Percentiles rank a stretch among this genome's conserved stretches.
Evolutionary conservation across 2,797 vertebrate genomes (phyloP).

Genomic region (Benthosema pterotum): DNA sequence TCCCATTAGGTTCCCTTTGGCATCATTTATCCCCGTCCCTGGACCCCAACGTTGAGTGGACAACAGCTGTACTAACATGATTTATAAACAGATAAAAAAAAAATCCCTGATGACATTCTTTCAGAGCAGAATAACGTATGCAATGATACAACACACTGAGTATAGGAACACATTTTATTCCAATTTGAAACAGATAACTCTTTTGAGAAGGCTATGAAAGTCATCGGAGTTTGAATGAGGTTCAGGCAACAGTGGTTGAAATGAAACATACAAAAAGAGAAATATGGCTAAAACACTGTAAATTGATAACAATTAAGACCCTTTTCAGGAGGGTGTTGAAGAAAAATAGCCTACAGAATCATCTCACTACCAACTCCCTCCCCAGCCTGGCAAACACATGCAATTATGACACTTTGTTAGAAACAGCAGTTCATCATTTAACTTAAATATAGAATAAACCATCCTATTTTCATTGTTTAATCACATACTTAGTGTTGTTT

Average conservation of each 20-base stretch:
- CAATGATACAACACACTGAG: constrained; percentile 56
- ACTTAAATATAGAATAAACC: constrained; percentile 83
- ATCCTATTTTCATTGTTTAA: constrained; percentile 71
- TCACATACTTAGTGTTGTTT: constrained; percentile 82
- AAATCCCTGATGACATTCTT: not conserved
- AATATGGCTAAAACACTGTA: constrained; percentile 85
- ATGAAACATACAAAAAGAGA: constrained; percentile 83
- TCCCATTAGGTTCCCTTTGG: no score
- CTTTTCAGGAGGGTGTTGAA: constrained; percentile 66
- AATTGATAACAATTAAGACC: constrained; percentile 79
- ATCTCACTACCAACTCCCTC: constrained; percentile 70
- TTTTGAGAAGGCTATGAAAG: constrained; percentile 96
- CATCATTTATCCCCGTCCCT: no score
- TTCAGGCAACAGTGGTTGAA: constrained; percentile 89
- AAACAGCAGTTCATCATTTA: constrained; percentile 84
- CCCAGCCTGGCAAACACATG: constrained; percentile 84
- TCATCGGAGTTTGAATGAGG: constrained; percentile 90
- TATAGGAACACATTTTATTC: constrained; percentile 97
- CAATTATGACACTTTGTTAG: constrained; percentile 86
- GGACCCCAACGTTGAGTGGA: no score
- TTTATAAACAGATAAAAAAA: no score
- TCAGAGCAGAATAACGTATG: constrained; percentile 10
- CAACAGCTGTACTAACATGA: not conserved
- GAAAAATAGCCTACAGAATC: constrained; percentile 65
- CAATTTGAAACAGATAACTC: constrained; percentile 90